phyloP scores from a whole-genome alignment of 1,140 invertebrate genomes.

The Drosophila albomicans region DNA sequence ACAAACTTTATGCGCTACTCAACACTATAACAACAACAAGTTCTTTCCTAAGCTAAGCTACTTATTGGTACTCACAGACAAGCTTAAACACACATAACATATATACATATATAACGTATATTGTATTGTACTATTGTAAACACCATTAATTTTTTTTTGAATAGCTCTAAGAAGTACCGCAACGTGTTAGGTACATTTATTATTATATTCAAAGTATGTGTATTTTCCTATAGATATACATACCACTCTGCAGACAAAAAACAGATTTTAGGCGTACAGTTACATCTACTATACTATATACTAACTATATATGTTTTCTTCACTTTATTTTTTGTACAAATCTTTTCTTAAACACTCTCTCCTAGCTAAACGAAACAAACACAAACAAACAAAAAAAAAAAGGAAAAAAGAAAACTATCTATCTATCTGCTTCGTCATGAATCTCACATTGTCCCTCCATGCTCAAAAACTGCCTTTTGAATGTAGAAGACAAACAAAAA shows the following conservation, averaged over 20 bases:
- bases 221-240: constrained; percentile 26
- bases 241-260: constrained; percentile 1
- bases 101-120: constrained; percentile 38
- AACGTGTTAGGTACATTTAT: constrained; percentile 38
- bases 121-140: constrained; percentile 29
- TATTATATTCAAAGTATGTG: constrained; percentile 5
- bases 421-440: constrained; percentile 57
- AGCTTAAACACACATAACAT: constrained; percentile 36
- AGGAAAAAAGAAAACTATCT: neutral
- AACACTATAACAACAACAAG: constrained; percentile 33
- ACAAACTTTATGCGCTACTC: constrained; percentile 39
- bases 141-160: constrained; percentile 53
- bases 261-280: neutral
- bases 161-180: constrained; percentile 64
- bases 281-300: constrained; percentile 16
- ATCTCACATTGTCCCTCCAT: constrained; percentile 79
- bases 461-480: constrained; percentile 78
- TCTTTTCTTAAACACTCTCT: neutral
- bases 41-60: constrained; percentile 69
- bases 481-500: constrained; percentile 56
- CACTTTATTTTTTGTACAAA: constrained; percentile 14
- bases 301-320: constrained; percentile 5
- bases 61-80: constrained; percentile 48
- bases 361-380: neutral
- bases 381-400: no score